Evolutionary conservation across 2,888 invertebrate species (phyloP).

Genomic region (Apodemia duryi): DNA sequence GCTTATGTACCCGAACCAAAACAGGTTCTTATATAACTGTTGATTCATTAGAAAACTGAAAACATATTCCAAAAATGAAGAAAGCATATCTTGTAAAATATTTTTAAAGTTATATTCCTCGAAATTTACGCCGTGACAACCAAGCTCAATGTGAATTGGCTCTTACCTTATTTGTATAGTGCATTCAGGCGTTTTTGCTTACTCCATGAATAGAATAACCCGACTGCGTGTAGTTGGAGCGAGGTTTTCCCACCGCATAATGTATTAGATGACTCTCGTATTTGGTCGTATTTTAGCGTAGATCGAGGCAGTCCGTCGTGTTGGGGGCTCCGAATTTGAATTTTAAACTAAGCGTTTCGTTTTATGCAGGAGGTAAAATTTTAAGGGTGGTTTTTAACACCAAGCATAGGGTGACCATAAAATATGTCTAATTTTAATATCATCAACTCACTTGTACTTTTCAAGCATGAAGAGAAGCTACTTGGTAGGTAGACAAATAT

Average conservation of each 20-base stretch:
- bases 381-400: slow-evolving; percentile 48
- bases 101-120: slow-evolving; percentile 1
- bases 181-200: slow-evolving; percentile 43
- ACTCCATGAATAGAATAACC: slow-evolving; percentile 54
- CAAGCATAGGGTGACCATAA: slow-evolving; percentile 5
- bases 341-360: slow-evolving; percentile 72
- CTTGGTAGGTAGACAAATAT: no score
- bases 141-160: slow-evolving; percentile 12
- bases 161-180: slow-evolving; percentile 44
- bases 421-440: not conserved
- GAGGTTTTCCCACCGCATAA: slow-evolving; percentile 46
- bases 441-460: no score
- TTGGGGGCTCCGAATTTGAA: slow-evolving; percentile 69
- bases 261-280: slow-evolving; percentile 49
- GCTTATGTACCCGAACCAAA: not conserved
- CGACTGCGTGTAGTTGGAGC: slow-evolving; percentile 41
- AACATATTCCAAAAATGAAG: not conserved
- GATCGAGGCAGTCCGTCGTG: slow-evolving; percentile 44
- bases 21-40: not conserved
- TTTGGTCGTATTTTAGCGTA: slow-evolving; percentile 53
- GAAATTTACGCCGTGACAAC: not conserved
- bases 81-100: slow-evolving; percentile 3
- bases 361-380: slow-evolving; percentile 62
- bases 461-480: no score
- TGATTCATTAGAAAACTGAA: not conserved